A percentile compares a stretch with the other conserved stretches of the same genome.
phyloP scores from a whole-genome alignment of 2,797 vertebrate species.

The Erpetoichthys calabaricus region DNA sequence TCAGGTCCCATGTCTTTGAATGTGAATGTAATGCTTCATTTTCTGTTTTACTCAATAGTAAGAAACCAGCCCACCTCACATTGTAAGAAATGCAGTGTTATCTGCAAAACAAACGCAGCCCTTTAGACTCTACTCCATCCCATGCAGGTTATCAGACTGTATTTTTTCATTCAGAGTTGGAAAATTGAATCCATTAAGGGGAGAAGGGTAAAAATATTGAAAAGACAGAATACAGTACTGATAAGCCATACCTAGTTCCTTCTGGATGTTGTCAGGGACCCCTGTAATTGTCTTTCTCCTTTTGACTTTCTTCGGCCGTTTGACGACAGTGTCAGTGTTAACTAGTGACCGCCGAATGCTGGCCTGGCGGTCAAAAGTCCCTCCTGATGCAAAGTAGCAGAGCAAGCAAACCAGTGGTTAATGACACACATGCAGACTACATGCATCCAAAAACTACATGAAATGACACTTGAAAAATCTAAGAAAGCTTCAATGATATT shows the following conservation, averaged over 20 bases:
- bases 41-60: too few relatives aligned
- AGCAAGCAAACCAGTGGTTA: constrained; percentile 69
- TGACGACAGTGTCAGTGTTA: constrained; percentile 95
- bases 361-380: constrained; percentile 97
- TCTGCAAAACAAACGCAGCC: too few relatives aligned
- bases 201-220: constrained; percentile 29
- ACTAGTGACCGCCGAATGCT: constrained; percentile 93
- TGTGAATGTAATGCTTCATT: too few relatives aligned
- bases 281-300: constrained; percentile 99
- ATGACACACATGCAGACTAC: constrained; percentile 68
- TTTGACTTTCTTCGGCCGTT: constrained; percentile 97
- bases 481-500: background rate
- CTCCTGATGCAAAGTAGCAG: constrained; percentile 80
- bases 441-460: constrained; percentile 43
- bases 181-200: constrained; percentile 31
- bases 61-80: too few relatives aligned
- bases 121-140: background rate
- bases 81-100: too few relatives aligned
- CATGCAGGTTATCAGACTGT: constrained; percentile 49
- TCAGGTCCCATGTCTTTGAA: too few relatives aligned
- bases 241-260: constrained; percentile 94
- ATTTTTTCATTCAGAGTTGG: constrained; percentile 33
- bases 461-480: constrained; percentile 1
- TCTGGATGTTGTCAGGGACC: constrained; percentile 90
- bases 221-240: constrained; percentile 48